Evolutionary conservation across 2,797 vertebrate genomes (phyloP), one percentile per base, ranked within the genome.

Genomic region (Tokudaia muenninki): DNA sequence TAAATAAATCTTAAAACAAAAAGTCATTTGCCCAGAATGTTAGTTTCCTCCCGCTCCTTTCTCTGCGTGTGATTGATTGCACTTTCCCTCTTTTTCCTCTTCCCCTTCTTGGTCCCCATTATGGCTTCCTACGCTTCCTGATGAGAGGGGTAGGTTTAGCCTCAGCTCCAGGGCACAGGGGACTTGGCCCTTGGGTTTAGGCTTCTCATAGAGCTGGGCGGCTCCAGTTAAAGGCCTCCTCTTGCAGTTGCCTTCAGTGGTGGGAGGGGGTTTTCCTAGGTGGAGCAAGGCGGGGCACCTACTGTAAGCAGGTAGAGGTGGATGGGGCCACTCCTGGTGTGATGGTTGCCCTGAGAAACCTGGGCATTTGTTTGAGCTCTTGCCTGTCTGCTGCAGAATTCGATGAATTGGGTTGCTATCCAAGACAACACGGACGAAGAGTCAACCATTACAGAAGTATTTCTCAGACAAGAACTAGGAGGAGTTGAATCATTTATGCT

Each of bases 11-110:
- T 50, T 50, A 50, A 50, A 50, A 50, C 50, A 50, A 50, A 82
- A 87, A 91, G 3, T 26, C 31, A 59, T 67, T 91, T 94, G 83
- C 47, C 67, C 75, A 87, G 70, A 75, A 70, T 83, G 83, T 59
- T 65, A 37, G 34, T 19, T 34, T 59, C 74, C 63, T 80, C 21
- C 37, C 21, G 65, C 57, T 37, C 41, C 26, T 70, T 52, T 47
- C 41, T 37, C 26, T 21, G 16, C 16, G 21, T 59, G 57, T 77
- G 24, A 14, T 65, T 77, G 24, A 14, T 65, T 81, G n/a, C 47
- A 0, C 31, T 55, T 78, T 87, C 75, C 52, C 87, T 14, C 29
- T 57, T 6, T 77, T 77, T 77, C 22, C 22, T 44, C 41, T 12
- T 77, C 24, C 41, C 74, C 21, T 77, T 77, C 41, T 44, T 77